Conservation (phyloP, 1,140 invertebrate genomes). For the Colletes latitarsis region DNA sequence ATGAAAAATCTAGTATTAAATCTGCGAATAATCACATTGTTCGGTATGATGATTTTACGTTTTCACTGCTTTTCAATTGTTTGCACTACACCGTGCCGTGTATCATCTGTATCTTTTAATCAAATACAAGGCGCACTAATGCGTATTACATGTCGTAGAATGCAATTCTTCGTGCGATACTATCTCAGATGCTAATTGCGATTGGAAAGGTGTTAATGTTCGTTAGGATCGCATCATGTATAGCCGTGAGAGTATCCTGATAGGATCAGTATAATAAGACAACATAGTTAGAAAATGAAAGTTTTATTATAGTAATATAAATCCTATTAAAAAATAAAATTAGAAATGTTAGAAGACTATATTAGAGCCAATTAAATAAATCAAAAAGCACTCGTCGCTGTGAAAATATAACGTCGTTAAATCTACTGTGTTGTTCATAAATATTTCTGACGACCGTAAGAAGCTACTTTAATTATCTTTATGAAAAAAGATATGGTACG, state of each 20-base stretch:
- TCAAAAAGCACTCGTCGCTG: no score
- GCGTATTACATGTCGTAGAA: not conserved
- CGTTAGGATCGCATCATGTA: not conserved
- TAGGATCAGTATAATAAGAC: conserved; percentile 2
- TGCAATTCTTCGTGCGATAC: conserved; percentile 12
- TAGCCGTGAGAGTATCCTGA: conserved; percentile 23
- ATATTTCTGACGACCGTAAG: no score
- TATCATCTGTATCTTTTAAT: not conserved
- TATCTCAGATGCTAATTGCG: conserved; percentile 8
- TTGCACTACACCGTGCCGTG: not conserved
- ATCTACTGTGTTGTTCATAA: no score
- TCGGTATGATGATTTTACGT: no score
- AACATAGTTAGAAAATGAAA: not conserved
- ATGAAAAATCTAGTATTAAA: no score
- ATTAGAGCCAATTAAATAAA: no score
- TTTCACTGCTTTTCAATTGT: not conserved
- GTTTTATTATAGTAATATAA: not conserved
- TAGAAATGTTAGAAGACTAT: no score
- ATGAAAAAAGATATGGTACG: no score
- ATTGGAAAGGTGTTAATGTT: conserved; percentile 19
- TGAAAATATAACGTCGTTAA: no score
- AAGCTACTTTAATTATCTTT: no score
- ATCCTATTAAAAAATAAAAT: no score
- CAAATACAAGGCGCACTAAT: not conserved
- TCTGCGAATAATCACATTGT: no score